Percentiles rank a stretch among this genome's conserved stretches.
These are phyloP conservation scores for Brachyhypopomus gauderio DNA, from an alignment of 2,113 vertebrate genomes.

Conservation along the genomic window DNA sequence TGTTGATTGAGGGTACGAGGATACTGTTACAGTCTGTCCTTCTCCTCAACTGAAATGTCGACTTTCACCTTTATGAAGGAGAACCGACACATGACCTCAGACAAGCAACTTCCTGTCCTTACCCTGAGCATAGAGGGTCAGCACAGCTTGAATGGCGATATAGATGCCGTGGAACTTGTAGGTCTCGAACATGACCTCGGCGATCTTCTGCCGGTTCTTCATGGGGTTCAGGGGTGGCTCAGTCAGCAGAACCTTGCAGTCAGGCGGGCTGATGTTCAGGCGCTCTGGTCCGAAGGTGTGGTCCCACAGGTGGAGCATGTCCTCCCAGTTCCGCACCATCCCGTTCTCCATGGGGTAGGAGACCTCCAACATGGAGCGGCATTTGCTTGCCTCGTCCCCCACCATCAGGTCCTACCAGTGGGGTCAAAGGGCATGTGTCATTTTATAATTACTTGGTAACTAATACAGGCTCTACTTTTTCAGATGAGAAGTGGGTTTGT, in stretches of 20 bases:
- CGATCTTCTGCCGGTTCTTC: slow-evolving; percentile 95
- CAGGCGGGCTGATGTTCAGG: slow-evolving; percentile 85
- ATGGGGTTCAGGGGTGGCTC: slow-evolving; percentile 97
- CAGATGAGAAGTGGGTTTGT: no score
- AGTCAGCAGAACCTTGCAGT: slow-evolving; percentile 95
- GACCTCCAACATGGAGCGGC: slow-evolving; percentile 93
- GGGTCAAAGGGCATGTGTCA: no score
- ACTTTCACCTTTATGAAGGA: neutral
- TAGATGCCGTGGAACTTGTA: slow-evolving; percentile 96
- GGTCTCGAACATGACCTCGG: slow-evolving; percentile 98
- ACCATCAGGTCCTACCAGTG: slow-evolving; percentile 92
- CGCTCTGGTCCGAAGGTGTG: slow-evolving; percentile 93
- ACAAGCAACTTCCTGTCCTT: slow-evolving; percentile 1
- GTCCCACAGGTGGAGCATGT: slow-evolving; percentile 98
- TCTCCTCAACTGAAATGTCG: neutral
- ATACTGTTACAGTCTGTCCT: no score
- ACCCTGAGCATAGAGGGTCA: slow-evolving; percentile 98
- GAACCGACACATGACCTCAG: neutral
- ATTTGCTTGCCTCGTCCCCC: slow-evolving; percentile 93
- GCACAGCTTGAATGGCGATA: slow-evolving; percentile 95
- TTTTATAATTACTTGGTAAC: neutral
- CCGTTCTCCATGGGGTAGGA: slow-evolving; percentile 98
- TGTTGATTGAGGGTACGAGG: no score
- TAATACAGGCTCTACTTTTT: no score
- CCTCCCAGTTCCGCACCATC: slow-evolving; percentile 95